phyloP scores from a whole-genome alignment of 2,888 invertebrate genomes.

The Emmelina monodactyla region DNA sequence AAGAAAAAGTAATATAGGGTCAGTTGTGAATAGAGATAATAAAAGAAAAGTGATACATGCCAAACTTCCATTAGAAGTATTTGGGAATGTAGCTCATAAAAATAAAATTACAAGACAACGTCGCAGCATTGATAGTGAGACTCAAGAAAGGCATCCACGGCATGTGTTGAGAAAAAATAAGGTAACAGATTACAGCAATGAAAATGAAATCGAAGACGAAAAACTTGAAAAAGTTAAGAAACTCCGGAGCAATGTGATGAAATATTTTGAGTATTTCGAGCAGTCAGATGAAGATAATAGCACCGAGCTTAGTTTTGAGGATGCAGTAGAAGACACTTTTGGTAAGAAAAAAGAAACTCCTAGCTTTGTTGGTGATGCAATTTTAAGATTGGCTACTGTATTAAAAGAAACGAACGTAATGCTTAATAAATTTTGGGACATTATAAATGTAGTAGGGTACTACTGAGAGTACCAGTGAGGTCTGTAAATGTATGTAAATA shows the following conservation, averaged over 20 bases:
- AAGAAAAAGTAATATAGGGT: slow-evolving; percentile 5
- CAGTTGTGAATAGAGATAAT: slow-evolving; percentile 7
- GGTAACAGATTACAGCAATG: not conserved
- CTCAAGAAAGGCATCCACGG: not conserved
- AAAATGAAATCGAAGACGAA: slow-evolving; percentile 7
- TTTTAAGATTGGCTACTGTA: slow-evolving; percentile 32
- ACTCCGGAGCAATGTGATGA: not conserved
- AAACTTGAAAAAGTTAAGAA: not conserved
- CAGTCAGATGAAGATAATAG: not conserved
- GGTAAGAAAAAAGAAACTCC: slow-evolving; percentile 23
- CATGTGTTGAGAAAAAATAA: not conserved
- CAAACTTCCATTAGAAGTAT: too few relatives aligned
- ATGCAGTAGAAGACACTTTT: not conserved
- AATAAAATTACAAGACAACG: too few relatives aligned
- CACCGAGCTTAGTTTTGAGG: not conserved
- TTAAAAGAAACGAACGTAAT: slow-evolving; percentile 42
- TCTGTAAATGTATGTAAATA: slow-evolving; percentile 24
- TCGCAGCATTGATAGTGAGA: too few relatives aligned
- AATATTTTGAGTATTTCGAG: not conserved
- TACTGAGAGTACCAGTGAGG: not conserved
- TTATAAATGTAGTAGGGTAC: slow-evolving; percentile 22
- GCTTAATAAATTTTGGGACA: slow-evolving; percentile 39
- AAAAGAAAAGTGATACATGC: too few relatives aligned
- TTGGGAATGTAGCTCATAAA: too few relatives aligned
- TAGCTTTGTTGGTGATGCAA: slow-evolving; percentile 34